Evolutionary conservation across 2,113 vertebrate species (phyloP), one percentile per base, ranked within the genome.

Genomic region (Manacus vitellinus): DNA sequence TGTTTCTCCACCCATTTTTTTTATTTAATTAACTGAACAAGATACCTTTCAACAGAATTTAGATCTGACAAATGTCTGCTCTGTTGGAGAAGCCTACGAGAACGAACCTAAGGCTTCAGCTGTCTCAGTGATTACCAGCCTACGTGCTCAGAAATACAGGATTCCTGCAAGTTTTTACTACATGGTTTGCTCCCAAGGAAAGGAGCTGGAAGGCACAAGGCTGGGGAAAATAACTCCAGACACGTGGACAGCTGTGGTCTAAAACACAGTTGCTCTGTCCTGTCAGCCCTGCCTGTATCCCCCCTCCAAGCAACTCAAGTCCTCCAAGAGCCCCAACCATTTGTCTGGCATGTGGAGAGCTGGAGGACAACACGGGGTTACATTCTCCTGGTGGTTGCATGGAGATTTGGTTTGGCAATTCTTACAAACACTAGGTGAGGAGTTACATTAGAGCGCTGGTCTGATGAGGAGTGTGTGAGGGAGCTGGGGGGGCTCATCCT

Each of bases 241-340:
- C 87, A 95, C 21, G 3, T 76, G 93, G 92, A 93, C 93, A 95
- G 93, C 94, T 96, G 95, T 87, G 66, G 87, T 61, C 94, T 96
- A 52, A 66, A 91, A 23, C 81, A 68, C 91, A 95, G 91, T 66
- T 94, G 84, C 89, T 97, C 61, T 0, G 18, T 71, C 87, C 84
- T 15, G 7, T 94, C 93, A 89, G 71, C 75, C 56, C 76, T 65
- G 75, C 14, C 78, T 35, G 10, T 5, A 56, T 22, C 24, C 24
- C 22, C 30, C 27, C 22, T 27, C 27, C 0, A 2, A 73, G 74
- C 0, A 1, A 85, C 58, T 46, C 22, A 24, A 71, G 52, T 52
- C 31, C 59, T 84, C 51, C 1, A 22, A 83, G 51, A 70, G 88
- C 75, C 61, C 67, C 55, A 46, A 41, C 59, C 21, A 14, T 14